Percentiles rank a stretch among this genome's conserved stretches.
phyloP scores from a whole-genome alignment of 2,888 invertebrate species.

The Pasiphila rectangulata region DNA sequence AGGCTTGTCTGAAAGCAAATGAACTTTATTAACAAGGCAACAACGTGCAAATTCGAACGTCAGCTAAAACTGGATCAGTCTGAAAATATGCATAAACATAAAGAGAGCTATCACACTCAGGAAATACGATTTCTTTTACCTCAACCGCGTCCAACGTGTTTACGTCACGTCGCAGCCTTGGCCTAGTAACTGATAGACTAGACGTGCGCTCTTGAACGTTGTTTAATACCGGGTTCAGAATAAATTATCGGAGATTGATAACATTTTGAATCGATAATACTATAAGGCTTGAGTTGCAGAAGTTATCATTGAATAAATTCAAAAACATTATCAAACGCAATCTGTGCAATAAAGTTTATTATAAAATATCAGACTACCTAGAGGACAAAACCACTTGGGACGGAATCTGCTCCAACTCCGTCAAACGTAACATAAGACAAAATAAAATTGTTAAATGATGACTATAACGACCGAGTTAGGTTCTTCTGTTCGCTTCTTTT shows the following conservation, averaged over 20 bases:
- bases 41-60: slow-evolving; percentile 6
- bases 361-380: too few relatives aligned
- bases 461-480: too few relatives aligned
- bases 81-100: background rate
- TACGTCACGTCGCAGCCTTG: slow-evolving; percentile 21
- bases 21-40: background rate
- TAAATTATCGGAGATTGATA: slow-evolving; percentile 5
- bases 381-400: too few relatives aligned
- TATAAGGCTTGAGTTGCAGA: too few relatives aligned
- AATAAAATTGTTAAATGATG: too few relatives aligned
- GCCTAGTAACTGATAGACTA: slow-evolving; percentile 21
- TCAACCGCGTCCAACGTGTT: slow-evolving; percentile 12
- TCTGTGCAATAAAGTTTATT: too few relatives aligned
- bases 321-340: too few relatives aligned
- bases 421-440: too few relatives aligned
- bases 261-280: background rate
- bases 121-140: slow-evolving; percentile 18
- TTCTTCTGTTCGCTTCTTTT: too few relatives aligned
- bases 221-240: slow-evolving; percentile 17
- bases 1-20: background rate
- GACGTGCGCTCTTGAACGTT: slow-evolving; percentile 18
- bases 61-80: slow-evolving; percentile 1
- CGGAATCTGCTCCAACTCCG: too few relatives aligned
- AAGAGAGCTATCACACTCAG: slow-evolving; percentile 12
- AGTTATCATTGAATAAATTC: too few relatives aligned